A percentile compares a stretch with the other conserved stretches of the same genome.
phyloP scores from a whole-genome alignment of 2,797 vertebrate species.

The Sitta carolinensis region DNA sequence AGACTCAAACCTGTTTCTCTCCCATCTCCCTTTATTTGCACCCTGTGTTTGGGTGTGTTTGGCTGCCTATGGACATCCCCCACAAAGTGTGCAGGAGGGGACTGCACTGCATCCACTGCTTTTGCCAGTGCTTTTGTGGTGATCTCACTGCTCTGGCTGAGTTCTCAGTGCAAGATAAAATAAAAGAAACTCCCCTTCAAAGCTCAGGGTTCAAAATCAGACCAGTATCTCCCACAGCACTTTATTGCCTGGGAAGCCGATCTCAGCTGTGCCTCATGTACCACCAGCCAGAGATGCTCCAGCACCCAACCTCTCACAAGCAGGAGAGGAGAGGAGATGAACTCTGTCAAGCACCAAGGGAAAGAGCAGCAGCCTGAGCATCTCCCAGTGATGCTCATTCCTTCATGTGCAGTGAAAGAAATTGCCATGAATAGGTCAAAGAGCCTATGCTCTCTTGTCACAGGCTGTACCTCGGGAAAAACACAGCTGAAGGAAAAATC shows the following conservation, averaged over 20 bases:
- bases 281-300: neutral
- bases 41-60: neutral
- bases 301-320: neutral
- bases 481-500: conserved; percentile 3
- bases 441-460: neutral
- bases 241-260: neutral
- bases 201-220: neutral
- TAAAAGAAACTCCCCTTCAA: neutral
- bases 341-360: neutral
- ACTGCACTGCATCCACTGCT: neutral
- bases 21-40: neutral
- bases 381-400: neutral
- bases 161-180: neutral
- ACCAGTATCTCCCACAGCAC: neutral
- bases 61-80: neutral
- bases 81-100: rapidly evolving
- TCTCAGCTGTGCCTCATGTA: neutral
- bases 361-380: neutral
- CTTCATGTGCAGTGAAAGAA: neutral
- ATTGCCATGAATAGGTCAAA: neutral
- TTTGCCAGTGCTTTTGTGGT: neutral
- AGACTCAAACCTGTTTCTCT: neutral
- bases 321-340: neutral
- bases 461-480: neutral
- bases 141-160: neutral